Evolutionary conservation across 1,140 invertebrate species (phyloP), one percentile per base, ranked within the genome.

Genomic region (Drosophila pruinosa): DNA sequence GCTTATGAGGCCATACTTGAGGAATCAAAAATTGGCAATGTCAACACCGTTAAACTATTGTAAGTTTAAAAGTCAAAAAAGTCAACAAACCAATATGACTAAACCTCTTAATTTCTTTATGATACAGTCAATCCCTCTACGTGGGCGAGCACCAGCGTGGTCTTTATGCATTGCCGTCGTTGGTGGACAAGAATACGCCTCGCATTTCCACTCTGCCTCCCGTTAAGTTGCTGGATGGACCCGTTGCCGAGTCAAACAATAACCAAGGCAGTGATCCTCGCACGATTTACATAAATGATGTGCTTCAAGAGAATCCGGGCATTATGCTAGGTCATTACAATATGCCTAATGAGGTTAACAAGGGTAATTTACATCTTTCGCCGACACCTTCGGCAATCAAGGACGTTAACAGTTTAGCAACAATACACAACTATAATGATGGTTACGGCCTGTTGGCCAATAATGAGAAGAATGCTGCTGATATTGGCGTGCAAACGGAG

Each of bases 131-230:
- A 53, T 98, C 97, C 0, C 92, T 99, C 12, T 99, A 98, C 92
- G 95, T 99, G 72, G 98, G 98, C 4, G 96, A 99, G 91, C 95
- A 97, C 91, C 96, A 97, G 91, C 93, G 97, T 90, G 94, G 97
- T 89, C 91, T 98, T 1, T 99, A 99, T 92, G 98, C 98, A 0
- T 90, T 99, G 36, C 97, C 97, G 2, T 97, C 97, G 0, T 92
- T 98, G 17, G 97, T 98, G 0, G 98, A 99, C 92, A 95, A 96
- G 77, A 95, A 95, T 59, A 95, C 94, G 6, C 94, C 95, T 7
- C 95, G 95, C 5, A 95, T 96, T 91, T 94, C 94, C 0, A 93
- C 93, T 0, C 93, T 93, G 4, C 94, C 93, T 15, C 93, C 94
- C 0, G 91, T 95, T 17, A 91, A 91, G 52, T 91, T 96, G 5